Evolutionary conservation across 2,113 vertebrate species (phyloP), one percentile per base, ranked within the genome.

Genomic region (Elanus axillaris): DNA sequence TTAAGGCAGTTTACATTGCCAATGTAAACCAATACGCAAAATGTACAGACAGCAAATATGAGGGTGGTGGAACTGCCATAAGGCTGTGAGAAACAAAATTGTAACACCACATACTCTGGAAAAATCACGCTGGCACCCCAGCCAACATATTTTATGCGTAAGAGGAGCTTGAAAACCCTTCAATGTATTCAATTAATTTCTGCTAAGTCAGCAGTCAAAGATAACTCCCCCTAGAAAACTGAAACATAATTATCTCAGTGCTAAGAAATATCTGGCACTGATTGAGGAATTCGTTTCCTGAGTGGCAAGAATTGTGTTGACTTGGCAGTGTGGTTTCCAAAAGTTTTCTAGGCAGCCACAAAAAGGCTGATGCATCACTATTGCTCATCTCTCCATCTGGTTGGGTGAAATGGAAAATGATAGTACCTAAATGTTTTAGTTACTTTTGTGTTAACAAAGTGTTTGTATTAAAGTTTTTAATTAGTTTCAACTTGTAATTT

Each of bases 191-290:
- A 72, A 71, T 71, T 87, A 76, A 87, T 76, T 94, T 94, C 59
- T 95, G 94, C 86, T 89, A 96, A 85, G 75, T 96, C 94, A 91
- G 88, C 92, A 91, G 79, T 81, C 73, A 85, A 85, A 84, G 73
- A 87, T 38, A 87, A 82, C 9, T 73, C 66, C 80, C 91, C 67
- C 43, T 71, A 89, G 45, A 90, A 96, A 96, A 92, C 38, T 47
- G 80, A 94, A 94, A 91, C 53, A 63, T 80, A 91, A 92, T 95
- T 89, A 93, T 74, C 77, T 78, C 31, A 76, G 68, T 29, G 45
- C 55, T 91, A 88, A 93, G 85, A 85, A 79, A 69, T 72, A 79
- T 86, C 58, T 96, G 94, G 93, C 90, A 96, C 45, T 72, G 72
- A 89, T 7, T 47, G 73, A 93, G 52, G 58, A 96, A 95, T 89